phyloP scores from a whole-genome alignment of 2,113 vertebrate genomes.

The Sporophila hypoxantha region DNA sequence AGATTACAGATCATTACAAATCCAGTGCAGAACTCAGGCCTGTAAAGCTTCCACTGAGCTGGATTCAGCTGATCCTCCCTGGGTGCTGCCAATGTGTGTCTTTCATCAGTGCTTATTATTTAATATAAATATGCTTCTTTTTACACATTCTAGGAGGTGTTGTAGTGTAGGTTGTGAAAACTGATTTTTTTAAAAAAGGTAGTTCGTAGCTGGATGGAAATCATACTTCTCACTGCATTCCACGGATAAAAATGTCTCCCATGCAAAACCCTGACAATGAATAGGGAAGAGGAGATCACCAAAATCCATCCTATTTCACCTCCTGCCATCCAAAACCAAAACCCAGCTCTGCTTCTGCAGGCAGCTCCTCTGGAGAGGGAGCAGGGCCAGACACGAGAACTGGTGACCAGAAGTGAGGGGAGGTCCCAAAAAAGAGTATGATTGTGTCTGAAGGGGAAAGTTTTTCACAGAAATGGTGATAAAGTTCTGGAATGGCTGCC shows the following conservation, averaged over 20 bases:
- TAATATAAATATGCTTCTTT: background rate
- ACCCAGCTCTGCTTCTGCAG: background rate
- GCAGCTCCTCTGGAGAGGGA: background rate
- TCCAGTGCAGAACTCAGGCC: background rate
- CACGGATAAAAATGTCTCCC: background rate
- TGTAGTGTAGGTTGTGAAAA: background rate
- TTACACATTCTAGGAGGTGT: background rate
- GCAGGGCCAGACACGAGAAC: background rate
- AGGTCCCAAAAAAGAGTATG: background rate
- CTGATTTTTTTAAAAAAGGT: background rate
- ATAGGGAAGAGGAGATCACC: background rate
- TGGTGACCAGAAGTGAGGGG: background rate
- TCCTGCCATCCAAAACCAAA: background rate
- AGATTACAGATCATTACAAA: background rate
- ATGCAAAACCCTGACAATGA: background rate
- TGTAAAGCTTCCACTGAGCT: background rate
- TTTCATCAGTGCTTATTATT: background rate
- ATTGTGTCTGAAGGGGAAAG: background rate
- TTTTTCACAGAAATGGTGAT: background rate
- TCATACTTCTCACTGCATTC: background rate
- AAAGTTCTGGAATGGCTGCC: background rate
- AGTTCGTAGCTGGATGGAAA: background rate
- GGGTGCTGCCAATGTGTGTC: background rate
- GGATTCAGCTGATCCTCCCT: background rate
- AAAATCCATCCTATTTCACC: background rate